These are phyloP conservation scores for Uromys caudimaculatus DNA, from an alignment of 2,797 vertebrate species.

Conservation along the genomic window DNA sequence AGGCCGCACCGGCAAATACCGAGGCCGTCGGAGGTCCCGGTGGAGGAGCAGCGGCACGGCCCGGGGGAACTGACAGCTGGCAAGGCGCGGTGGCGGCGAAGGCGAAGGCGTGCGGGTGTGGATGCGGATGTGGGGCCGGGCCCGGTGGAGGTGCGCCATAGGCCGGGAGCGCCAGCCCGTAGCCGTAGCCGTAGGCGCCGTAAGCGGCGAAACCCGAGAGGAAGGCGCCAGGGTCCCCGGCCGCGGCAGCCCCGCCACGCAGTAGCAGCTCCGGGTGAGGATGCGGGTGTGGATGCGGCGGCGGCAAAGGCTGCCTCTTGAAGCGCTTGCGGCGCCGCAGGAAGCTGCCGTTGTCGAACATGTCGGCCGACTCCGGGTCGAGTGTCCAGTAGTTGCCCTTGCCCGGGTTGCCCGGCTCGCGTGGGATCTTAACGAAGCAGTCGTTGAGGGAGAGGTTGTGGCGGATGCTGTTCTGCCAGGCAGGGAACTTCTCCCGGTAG, in stretches of 20 bases:
- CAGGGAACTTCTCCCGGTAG: slow-evolving; percentile 97
- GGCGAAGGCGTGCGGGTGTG: slow-evolving; percentile 86
- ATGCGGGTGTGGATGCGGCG: slow-evolving; percentile 79
- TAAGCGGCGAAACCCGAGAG: slow-evolving; percentile 96
- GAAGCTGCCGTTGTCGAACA: slow-evolving; percentile 98
- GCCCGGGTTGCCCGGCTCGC: slow-evolving; percentile 98
- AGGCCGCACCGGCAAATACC: slow-evolving; percentile 88
- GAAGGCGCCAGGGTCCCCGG: slow-evolving; percentile 91
- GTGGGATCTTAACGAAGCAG: slow-evolving; percentile 97
- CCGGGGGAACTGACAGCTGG: slow-evolving; percentile 84
- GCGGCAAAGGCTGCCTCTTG: slow-evolving; percentile 92
- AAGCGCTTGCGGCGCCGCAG: slow-evolving; percentile 96
- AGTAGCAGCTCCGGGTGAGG: slow-evolving; percentile 79
- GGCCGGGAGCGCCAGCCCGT: slow-evolving; percentile 96
- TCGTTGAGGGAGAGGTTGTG: slow-evolving; percentile 97
- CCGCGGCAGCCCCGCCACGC: slow-evolving; percentile 81
- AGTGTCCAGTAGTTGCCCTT: slow-evolving; percentile 99
- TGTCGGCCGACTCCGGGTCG: slow-evolving; percentile 98
- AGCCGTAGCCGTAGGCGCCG: slow-evolving; percentile 97
- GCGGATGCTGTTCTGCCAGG: slow-evolving; percentile 97
- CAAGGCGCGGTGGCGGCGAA: slow-evolving; percentile 88
- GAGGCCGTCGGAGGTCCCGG: slow-evolving; percentile 88
- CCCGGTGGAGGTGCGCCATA: slow-evolving; percentile 91
- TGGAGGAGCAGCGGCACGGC: slow-evolving; percentile 89
- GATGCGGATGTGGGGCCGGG: slow-evolving; percentile 88